Evolutionary conservation across 92 coral and sea anemone species (phyloP).

Genomic region (Umimayanthus kanabou): DNA sequence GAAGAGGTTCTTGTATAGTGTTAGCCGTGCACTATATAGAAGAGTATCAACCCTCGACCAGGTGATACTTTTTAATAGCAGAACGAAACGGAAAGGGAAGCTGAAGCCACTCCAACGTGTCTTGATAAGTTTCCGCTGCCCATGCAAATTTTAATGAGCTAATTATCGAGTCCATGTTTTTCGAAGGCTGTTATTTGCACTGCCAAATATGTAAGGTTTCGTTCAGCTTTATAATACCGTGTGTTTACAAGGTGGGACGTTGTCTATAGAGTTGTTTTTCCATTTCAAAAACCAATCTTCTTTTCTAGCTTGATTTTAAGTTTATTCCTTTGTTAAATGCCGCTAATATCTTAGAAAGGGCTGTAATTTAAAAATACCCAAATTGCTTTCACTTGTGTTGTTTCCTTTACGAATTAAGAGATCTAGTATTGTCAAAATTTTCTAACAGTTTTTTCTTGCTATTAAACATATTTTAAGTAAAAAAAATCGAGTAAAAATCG

Average conservation of each 20-base stretch:
- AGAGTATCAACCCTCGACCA: constrained; percentile 2
- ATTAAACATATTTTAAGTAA: too few species aligned
- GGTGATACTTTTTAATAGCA: constrained; percentile 16
- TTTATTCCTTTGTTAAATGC: neutral
- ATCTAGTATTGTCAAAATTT: neutral
- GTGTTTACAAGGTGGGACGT: neutral
- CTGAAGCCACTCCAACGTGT: constrained; percentile 15
- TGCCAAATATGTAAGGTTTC: neutral
- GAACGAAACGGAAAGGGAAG: constrained; percentile 17
- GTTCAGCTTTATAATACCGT: neutral
- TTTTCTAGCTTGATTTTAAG: neutral
- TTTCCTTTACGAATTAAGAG: neutral
- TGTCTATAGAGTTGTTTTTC: neutral
- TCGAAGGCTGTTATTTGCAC: constrained; percentile 7
- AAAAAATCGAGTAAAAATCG: neutral
- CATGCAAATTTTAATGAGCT: constrained; percentile 8
- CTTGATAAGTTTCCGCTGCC: neutral
- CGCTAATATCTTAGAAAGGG: neutral
- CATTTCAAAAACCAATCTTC: neutral
- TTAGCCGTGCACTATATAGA: neutral
- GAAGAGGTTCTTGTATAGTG: constrained; percentile 1
- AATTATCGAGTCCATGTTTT: neutral
- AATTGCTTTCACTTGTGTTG: neutral
- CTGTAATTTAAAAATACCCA: neutral
- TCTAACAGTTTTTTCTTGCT: neutral